Percentiles rank a stretch among this genome's conserved stretches.
phyloP scores from a whole-genome alignment of 2,113 vertebrate species.

The Trogon melanurus region DNA sequence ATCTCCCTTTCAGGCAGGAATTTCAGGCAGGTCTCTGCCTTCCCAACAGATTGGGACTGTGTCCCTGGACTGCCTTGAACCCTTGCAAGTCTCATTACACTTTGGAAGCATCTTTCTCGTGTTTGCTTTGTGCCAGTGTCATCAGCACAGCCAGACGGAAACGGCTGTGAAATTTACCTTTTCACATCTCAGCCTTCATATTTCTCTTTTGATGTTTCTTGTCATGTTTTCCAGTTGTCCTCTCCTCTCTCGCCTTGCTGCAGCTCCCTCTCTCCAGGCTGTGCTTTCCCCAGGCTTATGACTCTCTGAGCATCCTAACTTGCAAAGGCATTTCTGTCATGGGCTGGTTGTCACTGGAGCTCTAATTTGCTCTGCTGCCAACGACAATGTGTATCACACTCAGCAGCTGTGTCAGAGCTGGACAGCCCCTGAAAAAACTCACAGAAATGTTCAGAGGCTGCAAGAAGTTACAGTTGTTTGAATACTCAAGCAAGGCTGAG shows the following conservation, averaged over 20 bases:
- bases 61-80: not conserved
- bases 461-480: not conserved
- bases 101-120: conserved; percentile 4
- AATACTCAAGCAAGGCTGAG: not conserved
- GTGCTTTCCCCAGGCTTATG: not conserved
- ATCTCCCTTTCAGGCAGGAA: not conserved
- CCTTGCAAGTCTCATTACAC: conserved; percentile 14
- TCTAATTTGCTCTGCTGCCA: not conserved
- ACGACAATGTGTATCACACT: not conserved
- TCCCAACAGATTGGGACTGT: not conserved
- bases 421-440: not conserved
- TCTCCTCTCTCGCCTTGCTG: not conserved
- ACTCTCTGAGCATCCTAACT: not conserved
- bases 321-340: not conserved
- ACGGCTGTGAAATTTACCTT: conserved; percentile 3
- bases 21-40: not conserved
- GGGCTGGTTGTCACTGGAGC: not conserved
- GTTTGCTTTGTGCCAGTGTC: not conserved
- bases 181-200: not conserved
- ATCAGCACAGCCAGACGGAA: conserved; percentile 27
- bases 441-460: not conserved
- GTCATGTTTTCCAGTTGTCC: not conserved
- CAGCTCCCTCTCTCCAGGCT: not conserved
- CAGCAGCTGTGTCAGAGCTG: not conserved
- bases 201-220: conserved; percentile 41